Percentiles rank a stretch among this genome's conserved stretches.
Conservation (phyloP, 2,113 vertebrate genomes). For the Hydrolagus affinis region DNA sequence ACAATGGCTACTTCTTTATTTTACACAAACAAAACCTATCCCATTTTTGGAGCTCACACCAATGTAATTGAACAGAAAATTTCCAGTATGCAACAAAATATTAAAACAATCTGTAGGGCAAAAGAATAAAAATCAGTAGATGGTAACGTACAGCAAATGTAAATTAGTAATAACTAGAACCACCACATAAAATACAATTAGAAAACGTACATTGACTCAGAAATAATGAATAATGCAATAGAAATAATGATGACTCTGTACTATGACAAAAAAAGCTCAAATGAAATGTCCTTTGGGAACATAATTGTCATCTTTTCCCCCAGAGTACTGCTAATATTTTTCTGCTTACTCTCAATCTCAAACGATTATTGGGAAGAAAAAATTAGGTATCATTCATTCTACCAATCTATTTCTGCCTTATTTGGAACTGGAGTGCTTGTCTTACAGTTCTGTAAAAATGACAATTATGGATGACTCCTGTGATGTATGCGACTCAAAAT, state of each 20-base stretch:
- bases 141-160: neutral
- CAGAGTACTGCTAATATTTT: neutral
- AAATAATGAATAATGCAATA: neutral
- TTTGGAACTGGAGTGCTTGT: too few species aligned
- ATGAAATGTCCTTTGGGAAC: neutral
- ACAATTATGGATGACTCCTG: conserved; percentile 25
- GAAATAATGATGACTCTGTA: conserved; percentile 7
- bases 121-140: neutral
- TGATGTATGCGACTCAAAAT: conserved; percentile 9
- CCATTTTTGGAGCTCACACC: neutral
- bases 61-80: neutral
- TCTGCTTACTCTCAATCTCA: neutral
- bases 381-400: too few species aligned
- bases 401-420: too few species aligned
- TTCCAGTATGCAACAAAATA: neutral
- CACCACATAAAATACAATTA: conserved; percentile 3
- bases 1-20: neutral
- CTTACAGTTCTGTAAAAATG: neutral
- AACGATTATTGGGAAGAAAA: neutral
- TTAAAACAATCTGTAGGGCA: neutral
- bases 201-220: neutral
- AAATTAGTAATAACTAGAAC: conserved; percentile 20
- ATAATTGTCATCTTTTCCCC: conserved; percentile 26
- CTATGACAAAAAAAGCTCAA: conserved; percentile 16
- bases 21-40: neutral